Evolutionary conservation across 37 sponge, comb jelly and placozoan genomes (phyloP), one percentile per base, ranked within the genome.

Genomic region (Oopsacas minuta): DNA sequence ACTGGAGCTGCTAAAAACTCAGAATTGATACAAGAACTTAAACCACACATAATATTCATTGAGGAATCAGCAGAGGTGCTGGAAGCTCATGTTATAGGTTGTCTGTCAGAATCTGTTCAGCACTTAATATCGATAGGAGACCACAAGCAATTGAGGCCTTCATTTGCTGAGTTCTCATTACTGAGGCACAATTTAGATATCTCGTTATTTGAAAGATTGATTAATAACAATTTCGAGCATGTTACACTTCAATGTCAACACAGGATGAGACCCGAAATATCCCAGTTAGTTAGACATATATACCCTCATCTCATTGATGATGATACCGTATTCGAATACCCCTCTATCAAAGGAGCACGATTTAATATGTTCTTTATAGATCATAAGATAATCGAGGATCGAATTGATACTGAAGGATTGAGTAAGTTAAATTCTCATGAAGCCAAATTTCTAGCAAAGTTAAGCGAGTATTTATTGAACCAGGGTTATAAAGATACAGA

Each of bases 361-460:
- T 38, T 61, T 38, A 91, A 91, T 49, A 39, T 91, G 85, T 89
- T 39, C 87, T 91, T 91, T 38, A 17, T 91, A 51, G 89, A 89
- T 35, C 91, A 91, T 52, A 37, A 39, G 30, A 25, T 86, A 23
- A 82, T 1, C 30, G 91, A 91, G 32, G 82, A 38, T 0, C 37
- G 12, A 23, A 36, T 86, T 15, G 52, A 36, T 15, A 12, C 28
- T 38, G 91, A 91, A 20, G 39, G 84, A 1, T 87, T 46, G 34
- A 89, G 89, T 38, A 83, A 84, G 30, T 52, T 52, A 20, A 91
- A 91, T 81, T 0, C 20, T 15, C 83, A 87, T 83, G 92, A 91
- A 85, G 92, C 92, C 32, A 36, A 51, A 23, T 89, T 91, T 37
- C 37, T 91, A 7, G 82, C 83, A 1, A 8, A 8, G 28, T 85